A percentile compares a stretch with the other conserved stretches of the same genome.
phyloP scores from a whole-genome alignment of 2,888 invertebrate species.

The Xanthia togata region DNA sequence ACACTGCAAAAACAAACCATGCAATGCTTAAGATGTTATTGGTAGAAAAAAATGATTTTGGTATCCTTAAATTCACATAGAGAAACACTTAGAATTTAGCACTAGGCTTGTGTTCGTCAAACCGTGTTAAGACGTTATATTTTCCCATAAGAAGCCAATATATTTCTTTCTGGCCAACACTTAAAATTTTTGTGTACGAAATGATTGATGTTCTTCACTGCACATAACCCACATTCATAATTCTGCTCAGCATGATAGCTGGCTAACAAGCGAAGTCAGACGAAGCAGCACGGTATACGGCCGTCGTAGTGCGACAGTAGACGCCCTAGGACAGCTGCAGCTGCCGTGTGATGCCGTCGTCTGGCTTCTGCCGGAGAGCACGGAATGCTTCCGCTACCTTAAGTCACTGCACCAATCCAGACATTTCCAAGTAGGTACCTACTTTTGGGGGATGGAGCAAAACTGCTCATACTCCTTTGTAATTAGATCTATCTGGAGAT shows the following conservation, averaged over 20 bases:
- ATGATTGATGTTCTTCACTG: slow-evolving; percentile 19
- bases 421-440: slow-evolving; percentile 45
- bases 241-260: slow-evolving; percentile 50
- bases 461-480: slow-evolving; percentile 46
- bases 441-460: slow-evolving; percentile 52
- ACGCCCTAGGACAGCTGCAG: slow-evolving; percentile 45
- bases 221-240: slow-evolving; percentile 50
- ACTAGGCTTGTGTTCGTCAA: background rate
- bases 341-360: slow-evolving; percentile 48
- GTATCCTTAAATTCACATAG: background rate
- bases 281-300: slow-evolving; percentile 46
- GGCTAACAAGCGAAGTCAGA: slow-evolving; percentile 40
- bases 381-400: slow-evolving; percentile 52
- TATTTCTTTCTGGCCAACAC: background rate
- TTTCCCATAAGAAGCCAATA: background rate
- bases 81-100: background rate
- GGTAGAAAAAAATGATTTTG: background rate
- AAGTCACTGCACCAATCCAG: slow-evolving; percentile 42
- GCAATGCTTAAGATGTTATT: background rate
- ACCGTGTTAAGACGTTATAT: background rate
- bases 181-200: slow-evolving; percentile 3
- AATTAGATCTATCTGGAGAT: slow-evolving; percentile 23
- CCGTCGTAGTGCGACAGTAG: slow-evolving; percentile 37
- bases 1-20: too few species aligned
- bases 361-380: slow-evolving; percentile 52